A percentile compares a stretch with the other conserved stretches of the same genome.
phyloP scores from a whole-genome alignment of 2,888 invertebrate genomes.

The Baccha elongata region DNA sequence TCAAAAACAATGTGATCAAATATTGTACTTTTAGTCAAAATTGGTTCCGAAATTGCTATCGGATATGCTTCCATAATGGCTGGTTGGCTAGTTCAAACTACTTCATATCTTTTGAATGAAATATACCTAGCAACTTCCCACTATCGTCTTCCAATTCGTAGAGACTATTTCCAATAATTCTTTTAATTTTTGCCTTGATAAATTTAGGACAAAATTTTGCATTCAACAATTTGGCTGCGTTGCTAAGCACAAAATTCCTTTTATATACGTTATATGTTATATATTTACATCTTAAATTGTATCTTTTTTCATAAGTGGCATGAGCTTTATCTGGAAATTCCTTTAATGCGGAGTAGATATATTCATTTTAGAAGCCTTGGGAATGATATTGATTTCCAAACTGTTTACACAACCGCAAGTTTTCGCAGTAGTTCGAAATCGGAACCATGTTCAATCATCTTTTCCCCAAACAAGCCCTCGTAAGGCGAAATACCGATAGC shows the following conservation, averaged over 20 bases:
- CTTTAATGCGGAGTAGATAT: background rate
- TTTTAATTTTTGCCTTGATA: background rate
- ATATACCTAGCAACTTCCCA: background rate
- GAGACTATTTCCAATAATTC: background rate
- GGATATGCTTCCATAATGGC: too few species aligned
- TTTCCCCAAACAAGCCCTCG: conserved; percentile 11
- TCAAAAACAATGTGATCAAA: too few species aligned
- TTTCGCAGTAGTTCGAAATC: background rate
- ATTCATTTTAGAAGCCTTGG: conserved; percentile 13
- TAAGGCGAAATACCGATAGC: conserved; percentile 6
- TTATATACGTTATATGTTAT: background rate
- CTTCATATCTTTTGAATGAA: background rate
- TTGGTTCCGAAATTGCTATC: too few species aligned
- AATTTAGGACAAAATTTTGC: conserved; percentile 17
- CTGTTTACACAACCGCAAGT: background rate
- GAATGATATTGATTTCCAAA: background rate
- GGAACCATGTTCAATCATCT: conserved; percentile 8
- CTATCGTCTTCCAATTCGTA: background rate
- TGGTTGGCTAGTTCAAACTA: too few species aligned
- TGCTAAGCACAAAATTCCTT: too few species aligned
- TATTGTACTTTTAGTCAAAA: too few species aligned
- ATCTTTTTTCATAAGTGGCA: background rate
- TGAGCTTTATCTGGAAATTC: background rate
- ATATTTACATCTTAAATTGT: background rate
- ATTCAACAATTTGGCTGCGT: background rate